Evolutionary conservation across 35 echinoderm and acorn worm species (phyloP), one percentile per base, ranked within the genome.

Genomic region (Apostichopus japonicus): DNA sequence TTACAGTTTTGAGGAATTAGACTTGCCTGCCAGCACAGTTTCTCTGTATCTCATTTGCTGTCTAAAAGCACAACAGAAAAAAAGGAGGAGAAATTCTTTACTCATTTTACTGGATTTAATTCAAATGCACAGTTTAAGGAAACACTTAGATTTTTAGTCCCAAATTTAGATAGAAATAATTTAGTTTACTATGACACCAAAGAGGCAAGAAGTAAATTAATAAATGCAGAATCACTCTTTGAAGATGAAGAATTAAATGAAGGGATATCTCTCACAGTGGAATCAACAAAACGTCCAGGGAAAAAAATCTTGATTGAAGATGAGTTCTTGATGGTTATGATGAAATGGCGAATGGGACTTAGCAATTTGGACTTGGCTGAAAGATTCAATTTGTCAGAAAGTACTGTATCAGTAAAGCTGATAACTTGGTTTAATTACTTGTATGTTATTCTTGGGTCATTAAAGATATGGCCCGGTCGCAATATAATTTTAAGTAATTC

Each of bases 361-460:
- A 71, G 58, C 25, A 90, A 90, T 53, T 25, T 90, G 10, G 87
- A 90, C 65, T 71, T 90, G 17, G 61, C 87, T 63, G 16, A 27
- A 27, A 27, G 25, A 27, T 27, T 27, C 25, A 27, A 27, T 27
- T 27, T 27, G 25, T 27, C 25, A 71, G 87, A 71, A 76, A 71
- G 87, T 54, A 90, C 87, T 22, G 87, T 72, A 6, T 90, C 58
- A 1, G 65, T 53, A 19, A 90, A 90, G 65, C 8, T 90, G 2
- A 90, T 71, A 16, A 90, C 87, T 33, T 23, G 24, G 61, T 62
- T 90, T 0, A 90, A 90, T 76, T 24, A 71, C 24, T 53, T 90
- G 8, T 90, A 90, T 90, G 65, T 71, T 71, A 73, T n/a, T 24
- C 87, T 90, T 24, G 87, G 87, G 7, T 90, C 62, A 8, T 53